These are phyloP conservation scores for Bambusicola thoracicus DNA, from an alignment of 2,113 vertebrate genomes.

Conservation along the genomic window DNA sequence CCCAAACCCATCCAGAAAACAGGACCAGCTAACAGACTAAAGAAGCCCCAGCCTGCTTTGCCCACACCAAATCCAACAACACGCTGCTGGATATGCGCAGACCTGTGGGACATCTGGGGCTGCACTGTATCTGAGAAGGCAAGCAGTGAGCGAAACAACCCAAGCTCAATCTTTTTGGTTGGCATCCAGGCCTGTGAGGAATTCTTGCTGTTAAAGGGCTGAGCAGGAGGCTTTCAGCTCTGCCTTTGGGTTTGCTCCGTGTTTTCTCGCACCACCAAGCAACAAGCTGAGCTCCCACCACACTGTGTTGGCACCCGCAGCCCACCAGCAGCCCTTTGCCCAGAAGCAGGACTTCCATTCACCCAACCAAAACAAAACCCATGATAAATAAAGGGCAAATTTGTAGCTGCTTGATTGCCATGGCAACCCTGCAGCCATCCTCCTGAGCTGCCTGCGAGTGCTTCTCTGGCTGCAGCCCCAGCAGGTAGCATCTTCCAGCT, in stretches of 20 bases:
- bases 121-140: not conserved
- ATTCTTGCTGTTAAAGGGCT: not conserved
- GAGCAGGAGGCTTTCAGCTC: not conserved
- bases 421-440: slow-evolving; percentile 28
- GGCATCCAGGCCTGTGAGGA: not conserved
- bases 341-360: not conserved
- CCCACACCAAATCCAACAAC: not conserved
- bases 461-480: not conserved
- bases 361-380: not conserved
- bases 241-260: not conserved
- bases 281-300: not conserved
- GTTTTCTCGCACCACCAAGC: accelerated
- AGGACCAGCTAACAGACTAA: not conserved
- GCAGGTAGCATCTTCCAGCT: not conserved
- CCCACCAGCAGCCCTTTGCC: not conserved
- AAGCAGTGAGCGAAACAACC: accelerated
- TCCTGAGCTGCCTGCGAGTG: not conserved
- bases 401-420: slow-evolving; percentile 33
- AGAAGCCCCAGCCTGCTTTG: not conserved
- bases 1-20: not conserved
- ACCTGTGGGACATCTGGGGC: not conserved
- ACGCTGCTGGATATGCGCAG: accelerated
- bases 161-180: accelerated
- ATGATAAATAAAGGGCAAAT: slow-evolving; percentile 25
- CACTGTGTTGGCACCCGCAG: accelerated